Evolutionary conservation across 1,140 invertebrate species (phyloP), one percentile per base, ranked within the genome.

Genomic region (Achatina immaculata): DNA sequence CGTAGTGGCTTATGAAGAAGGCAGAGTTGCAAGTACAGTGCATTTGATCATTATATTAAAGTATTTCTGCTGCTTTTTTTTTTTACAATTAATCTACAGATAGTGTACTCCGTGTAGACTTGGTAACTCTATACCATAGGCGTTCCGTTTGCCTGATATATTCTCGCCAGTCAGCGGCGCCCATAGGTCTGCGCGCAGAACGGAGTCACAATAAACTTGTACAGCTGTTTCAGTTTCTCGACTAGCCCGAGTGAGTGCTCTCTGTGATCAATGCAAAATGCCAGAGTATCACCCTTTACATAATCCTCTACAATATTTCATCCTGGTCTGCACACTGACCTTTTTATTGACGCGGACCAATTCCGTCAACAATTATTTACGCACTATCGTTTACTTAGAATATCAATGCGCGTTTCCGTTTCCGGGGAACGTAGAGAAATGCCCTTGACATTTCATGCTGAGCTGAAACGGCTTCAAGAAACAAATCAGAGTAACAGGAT

Each of bases 221-320:
- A 68, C 11, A 11, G 34, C 31, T 14, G 21, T 34, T 16, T 68
- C 21, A 31, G 9, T 68, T 16, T 28, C 65, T 16, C 21, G 31
- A 16, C 31, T 21, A 14, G 65, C 31, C 11, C 65, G 14, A 16
- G 11, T 31, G 65, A 68, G 34, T 68, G 14, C 31, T 31, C 65
- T 68, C 21, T 68, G 51, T 72, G 69, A 72, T 72, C 36, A 38
- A 72, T 38, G 38, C 11, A 72, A 31, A 72, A 72, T 72, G 69
- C 28, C 69, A 72, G 69, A 14, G 40, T 72, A 19, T 11, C 38
- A 11, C 38, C 11, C 9, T 36, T 40, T 36, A 28, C 69, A 40
- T 38, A 19, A 36, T 55, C 21, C 69, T 72, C 38, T 6, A 9
- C 11, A 28, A 9, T 7, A 11, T 34, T 11, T 11, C 14, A 11